Evolutionary conservation across 2,797 vertebrate species (phyloP), one percentile per base, ranked within the genome.

Genomic region (Trachurus trachurus): DNA sequence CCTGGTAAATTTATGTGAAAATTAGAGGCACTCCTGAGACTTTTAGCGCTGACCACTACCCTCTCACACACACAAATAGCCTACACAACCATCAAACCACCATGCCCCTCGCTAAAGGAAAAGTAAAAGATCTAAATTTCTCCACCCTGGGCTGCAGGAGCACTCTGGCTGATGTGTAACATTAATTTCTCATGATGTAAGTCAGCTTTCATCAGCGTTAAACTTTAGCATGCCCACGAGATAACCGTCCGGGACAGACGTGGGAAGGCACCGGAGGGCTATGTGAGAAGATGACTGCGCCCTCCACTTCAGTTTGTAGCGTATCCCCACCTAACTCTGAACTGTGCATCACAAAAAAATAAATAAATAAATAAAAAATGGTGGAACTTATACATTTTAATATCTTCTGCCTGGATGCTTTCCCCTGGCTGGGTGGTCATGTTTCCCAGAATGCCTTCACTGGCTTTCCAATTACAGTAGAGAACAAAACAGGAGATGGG

Each of bases 161-260:
- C 80, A 90, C 86, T 88, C 73, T 44, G 60, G 79, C 79, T 90
- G 85, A 92, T 84, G 74, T 85, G 84, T 90, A 93, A 93, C 93
- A 91, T 94, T 93, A 91, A 94, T 94, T 93, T 93, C 88, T 94
- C 92, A 93, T 94, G 92, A 94, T 94, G 93, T 92, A 88, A 91
- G 93, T 93, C 92, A 83, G 87, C 87, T 89, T 89, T 90, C 81
- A 94, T 95, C 89, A 94, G 81, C 22, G 60, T 95, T 93, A 89
- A 90, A 90, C 88, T 93, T 91, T 84, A 90, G 86, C 83, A 34
- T 79, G 72, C 72, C 82, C 83, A 81, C 56, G 34, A 90, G 85
- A 89, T 44, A 75, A 71, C 66, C 22, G 45, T 74, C 64, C 12
- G 47, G 74, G 81, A 86, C 86, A 80, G 74, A 89, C 69, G 64